Percentiles rank a stretch among this genome's conserved stretches.
phyloP scores from a whole-genome alignment of 2,888 invertebrate species.

The Parochlus steinenii region DNA sequence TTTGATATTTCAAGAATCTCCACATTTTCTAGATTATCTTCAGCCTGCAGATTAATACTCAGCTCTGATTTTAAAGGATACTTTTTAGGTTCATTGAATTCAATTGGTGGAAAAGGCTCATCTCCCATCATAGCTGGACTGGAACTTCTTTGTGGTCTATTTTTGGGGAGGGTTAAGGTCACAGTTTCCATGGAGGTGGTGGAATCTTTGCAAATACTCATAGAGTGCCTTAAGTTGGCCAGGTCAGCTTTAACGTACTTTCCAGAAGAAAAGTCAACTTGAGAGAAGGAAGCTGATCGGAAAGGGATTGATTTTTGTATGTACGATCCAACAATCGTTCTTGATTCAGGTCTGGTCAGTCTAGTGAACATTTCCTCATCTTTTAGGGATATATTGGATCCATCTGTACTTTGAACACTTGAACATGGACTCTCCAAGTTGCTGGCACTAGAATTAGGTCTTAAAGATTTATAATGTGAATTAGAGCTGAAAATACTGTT shows the following conservation, averaged over 20 bases:
- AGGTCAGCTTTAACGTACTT: slow-evolving; percentile 36
- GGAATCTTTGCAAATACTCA: slow-evolving; percentile 22
- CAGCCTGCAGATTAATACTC: slow-evolving; percentile 22
- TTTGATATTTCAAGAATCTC: slow-evolving; percentile 20
- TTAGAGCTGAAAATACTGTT: slow-evolving; percentile 18
- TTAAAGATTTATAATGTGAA: slow-evolving; percentile 21
- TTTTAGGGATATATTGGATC: slow-evolving; percentile 18
- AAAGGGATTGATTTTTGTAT: slow-evolving; percentile 52
- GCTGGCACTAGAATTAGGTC: slow-evolving; percentile 25
- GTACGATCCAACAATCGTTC: slow-evolving; percentile 42
- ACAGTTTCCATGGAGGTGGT: slow-evolving; percentile 21
- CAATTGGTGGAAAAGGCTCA: too few species aligned
- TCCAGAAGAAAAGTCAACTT: slow-evolving; percentile 56
- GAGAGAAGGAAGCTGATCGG: slow-evolving; percentile 75
- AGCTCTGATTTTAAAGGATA: slow-evolving; percentile 19
- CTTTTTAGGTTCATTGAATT: slow-evolving; percentile 19
- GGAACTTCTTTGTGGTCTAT: slow-evolving; percentile 20
- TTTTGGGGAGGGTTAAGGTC: slow-evolving; percentile 27
- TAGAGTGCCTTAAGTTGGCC: slow-evolving; percentile 24
- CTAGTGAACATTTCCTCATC: slow-evolving; percentile 25
- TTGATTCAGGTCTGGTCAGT: slow-evolving; percentile 39
- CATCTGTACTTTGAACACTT: slow-evolving; percentile 15
- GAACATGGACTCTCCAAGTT: slow-evolving; percentile 23
- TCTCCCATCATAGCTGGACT: slow-evolving; percentile 7
- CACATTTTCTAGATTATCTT: slow-evolving; percentile 19